These are phyloP conservation scores for Rotaria magnacalcarata DNA, from an alignment of 2,888 invertebrate species.

Conservation along the genomic window DNA sequence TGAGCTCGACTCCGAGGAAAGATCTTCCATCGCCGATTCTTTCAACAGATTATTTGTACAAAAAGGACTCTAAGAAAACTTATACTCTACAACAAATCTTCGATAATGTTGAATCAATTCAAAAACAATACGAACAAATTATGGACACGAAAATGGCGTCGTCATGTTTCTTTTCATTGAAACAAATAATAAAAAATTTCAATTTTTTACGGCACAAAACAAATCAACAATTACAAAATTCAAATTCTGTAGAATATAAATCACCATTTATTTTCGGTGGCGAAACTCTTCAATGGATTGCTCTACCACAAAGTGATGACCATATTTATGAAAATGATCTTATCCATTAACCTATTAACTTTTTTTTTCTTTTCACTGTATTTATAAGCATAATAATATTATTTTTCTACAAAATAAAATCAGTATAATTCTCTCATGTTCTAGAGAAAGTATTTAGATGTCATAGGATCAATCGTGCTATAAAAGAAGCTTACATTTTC, in stretches of 20 bases:
- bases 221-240: background rate
- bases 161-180: background rate
- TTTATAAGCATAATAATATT: too few species aligned
- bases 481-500: too few species aligned
- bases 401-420: too few species aligned
- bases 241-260: background rate
- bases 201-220: background rate
- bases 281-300: slow-evolving; percentile 13
- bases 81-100: slow-evolving; percentile 6
- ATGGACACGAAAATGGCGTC: background rate
- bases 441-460: too few species aligned
- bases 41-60: too few species aligned
- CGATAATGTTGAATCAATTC: slow-evolving; percentile 12
- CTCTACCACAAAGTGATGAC: background rate
- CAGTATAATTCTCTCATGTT: too few species aligned
- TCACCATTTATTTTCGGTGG: slow-evolving; percentile 5
- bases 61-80: background rate
- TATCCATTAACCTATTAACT: background rate
- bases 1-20: too few species aligned
- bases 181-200: background rate
- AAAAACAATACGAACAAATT: background rate
- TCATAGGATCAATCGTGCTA: too few species aligned
- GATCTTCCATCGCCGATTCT: too few species aligned
- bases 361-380: too few species aligned
- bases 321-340: slow-evolving; percentile 33